These are phyloP conservation scores for Oncorhynchus masou DNA, from an alignment of 2,113 vertebrate genomes.

Conservation along the genomic window DNA sequence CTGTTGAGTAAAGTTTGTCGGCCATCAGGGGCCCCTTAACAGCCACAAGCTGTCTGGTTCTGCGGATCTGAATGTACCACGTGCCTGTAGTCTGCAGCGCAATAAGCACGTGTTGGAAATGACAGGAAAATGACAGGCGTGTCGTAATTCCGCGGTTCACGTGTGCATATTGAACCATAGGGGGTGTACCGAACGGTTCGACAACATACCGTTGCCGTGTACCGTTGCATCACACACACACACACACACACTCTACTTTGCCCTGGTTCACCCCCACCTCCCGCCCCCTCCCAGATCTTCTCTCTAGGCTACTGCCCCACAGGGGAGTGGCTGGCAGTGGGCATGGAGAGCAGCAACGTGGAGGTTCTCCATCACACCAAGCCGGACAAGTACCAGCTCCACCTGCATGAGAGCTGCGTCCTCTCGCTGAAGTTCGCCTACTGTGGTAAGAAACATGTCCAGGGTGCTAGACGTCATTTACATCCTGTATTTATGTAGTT, in stretches of 20 bases:
- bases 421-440: constrained; percentile 97
- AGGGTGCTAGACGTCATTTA: neutral
- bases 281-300: constrained; percentile 81
- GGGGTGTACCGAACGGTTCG: too few relatives aligned
- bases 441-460: constrained; percentile 79
- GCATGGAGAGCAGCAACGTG: constrained; percentile 99
- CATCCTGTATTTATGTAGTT: too few relatives aligned
- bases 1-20: too few relatives aligned
- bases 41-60: too few relatives aligned
- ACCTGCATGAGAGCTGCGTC: constrained; percentile 96
- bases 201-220: too few relatives aligned
- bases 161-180: too few relatives aligned
- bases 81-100: too few relatives aligned
- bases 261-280: neutral
- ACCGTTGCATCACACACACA: neutral
- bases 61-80: too few relatives aligned
- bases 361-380: constrained; percentile 96
- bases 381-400: constrained; percentile 96
- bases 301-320: constrained; percentile 96
- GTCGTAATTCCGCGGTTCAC: too few relatives aligned
- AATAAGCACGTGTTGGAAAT: too few relatives aligned
- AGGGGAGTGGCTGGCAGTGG: constrained; percentile 94
- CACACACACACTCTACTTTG: neutral
- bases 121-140: too few relatives aligned
- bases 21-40: too few relatives aligned